Base-by-base conservation (phyloP, 2,113 vertebrate species). In the Hippocampus zosterae region DNA sequence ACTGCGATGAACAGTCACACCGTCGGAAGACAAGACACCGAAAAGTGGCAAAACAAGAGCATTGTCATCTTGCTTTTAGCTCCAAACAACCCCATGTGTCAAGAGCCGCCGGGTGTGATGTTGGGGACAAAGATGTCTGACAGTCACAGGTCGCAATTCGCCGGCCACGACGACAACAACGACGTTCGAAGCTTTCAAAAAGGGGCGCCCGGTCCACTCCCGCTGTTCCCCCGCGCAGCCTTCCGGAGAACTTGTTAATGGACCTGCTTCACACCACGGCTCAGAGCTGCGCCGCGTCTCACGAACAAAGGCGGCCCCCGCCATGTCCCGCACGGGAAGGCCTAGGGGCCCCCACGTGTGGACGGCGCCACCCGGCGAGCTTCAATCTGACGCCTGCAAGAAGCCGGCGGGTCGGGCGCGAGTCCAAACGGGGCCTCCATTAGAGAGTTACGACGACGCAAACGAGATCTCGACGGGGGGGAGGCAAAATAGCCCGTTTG, bases 221-320 rank as follows among this genome's bases (percentile, higher is more conserved):
- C 88, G 86, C 94, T 94, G 93, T 93, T 94, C 92, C 92, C 92
- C 91, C 91, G 85, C 76, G 93, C 94, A 92, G 89, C 93, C 94
- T 93, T 92, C 92, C 92, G 95, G 91, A 94, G 92, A 94, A 93
- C 91, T 93, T 94, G 93, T 95, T 95, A 99, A 98, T 95, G 95
- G 96, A 94, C 93, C 95, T 94, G 94, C 93, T 94, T 96, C 94
- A 94, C 94, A 95, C 94, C 92, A 93, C 92, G 89, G 90, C 93
- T 92, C 93, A 92, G 90, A 94, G 88, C 95, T 95, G 90, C 92
- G 92, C 93, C 91, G 91, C 89, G 94, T 71, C 92, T 92, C 25
- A 27, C 92, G 93, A 95, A 90, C 93, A 94, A 95, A 93, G 91
- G 92, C 92, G 86, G 68, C 88, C 94, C 92, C 94, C 92, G 89